Evolutionary conservation across 2,797 vertebrate species (phyloP).

Genomic region (Capromys pilorides): DNA sequence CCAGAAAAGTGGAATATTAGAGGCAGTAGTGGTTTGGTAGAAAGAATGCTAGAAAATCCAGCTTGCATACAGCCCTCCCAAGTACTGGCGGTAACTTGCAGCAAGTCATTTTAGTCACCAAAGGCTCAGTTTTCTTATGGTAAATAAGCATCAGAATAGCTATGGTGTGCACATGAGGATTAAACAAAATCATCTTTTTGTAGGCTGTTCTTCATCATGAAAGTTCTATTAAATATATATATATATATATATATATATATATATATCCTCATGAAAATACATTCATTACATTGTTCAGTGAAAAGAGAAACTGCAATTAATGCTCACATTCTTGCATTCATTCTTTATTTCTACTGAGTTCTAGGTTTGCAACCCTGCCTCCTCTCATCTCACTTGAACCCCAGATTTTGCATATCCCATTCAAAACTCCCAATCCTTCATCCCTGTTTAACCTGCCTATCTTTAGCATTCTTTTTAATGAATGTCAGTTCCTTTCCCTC

Average conservation of each 20-base stretch:
- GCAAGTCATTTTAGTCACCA: background rate
- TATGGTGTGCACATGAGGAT: background rate
- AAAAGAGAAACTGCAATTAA: background rate
- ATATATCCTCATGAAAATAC: constrained; percentile 23
- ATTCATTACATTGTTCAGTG: background rate
- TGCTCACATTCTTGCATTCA: background rate
- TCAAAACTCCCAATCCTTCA: background rate
- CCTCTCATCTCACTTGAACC: background rate
- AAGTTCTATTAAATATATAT: background rate
- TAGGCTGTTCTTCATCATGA: background rate
- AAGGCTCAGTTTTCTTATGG: background rate
- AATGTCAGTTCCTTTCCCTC: background rate
- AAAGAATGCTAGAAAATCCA: background rate
- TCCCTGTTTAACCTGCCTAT: background rate
- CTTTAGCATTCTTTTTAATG: background rate
- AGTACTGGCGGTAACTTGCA: background rate
- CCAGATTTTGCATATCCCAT: background rate
- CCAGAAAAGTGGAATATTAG: background rate
- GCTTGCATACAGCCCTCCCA: background rate
- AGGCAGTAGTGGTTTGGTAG: background rate
- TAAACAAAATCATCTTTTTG: background rate
- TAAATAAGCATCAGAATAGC: background rate
- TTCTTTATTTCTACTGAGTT: background rate
- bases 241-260: background rate
- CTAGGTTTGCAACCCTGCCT: background rate